Percentiles rank a stretch among this genome's conserved stretches.
Conservation (phyloP, 2,113 vertebrate species). For the Macrotis lagotis region DNA sequence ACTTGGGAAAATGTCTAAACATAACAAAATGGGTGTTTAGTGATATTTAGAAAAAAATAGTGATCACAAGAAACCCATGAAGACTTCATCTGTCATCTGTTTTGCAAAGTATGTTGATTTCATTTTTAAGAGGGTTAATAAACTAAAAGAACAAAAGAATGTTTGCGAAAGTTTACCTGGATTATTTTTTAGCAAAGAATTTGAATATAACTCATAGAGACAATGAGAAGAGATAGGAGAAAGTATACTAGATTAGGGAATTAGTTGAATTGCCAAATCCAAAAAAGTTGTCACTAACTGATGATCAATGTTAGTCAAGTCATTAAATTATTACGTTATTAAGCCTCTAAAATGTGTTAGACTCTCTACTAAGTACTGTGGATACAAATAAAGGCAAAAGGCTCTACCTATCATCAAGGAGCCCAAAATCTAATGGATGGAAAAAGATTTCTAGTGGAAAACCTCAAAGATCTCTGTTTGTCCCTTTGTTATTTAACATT, state of each 20-base stretch:
- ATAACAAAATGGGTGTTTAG: background rate
- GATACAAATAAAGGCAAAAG: background rate
- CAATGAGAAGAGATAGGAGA: background rate
- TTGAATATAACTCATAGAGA: background rate
- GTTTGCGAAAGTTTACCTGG: background rate
- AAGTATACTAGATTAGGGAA: background rate
- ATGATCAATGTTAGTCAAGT: background rate
- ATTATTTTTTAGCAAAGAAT: background rate
- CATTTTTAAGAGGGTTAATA: background rate
- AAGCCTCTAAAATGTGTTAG: background rate
- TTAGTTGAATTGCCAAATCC: background rate
- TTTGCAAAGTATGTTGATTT: background rate
- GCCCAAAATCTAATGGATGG: background rate
- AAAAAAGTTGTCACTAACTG: background rate
- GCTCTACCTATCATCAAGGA: background rate
- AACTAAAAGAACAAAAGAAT: background rate
- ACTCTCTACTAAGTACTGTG: background rate
- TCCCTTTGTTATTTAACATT: too few species aligned
- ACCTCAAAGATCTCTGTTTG: too few species aligned
- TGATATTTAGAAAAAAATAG: background rate
- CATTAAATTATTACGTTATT: too few species aligned
- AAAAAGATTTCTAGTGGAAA: background rate
- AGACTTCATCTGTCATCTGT: background rate
- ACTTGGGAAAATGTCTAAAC: background rate
- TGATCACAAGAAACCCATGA: background rate